Evolutionary conservation across 1,140 invertebrate genomes (phyloP), one percentile per base, ranked within the genome.

Genomic region (Anastrepha ludens): DNA sequence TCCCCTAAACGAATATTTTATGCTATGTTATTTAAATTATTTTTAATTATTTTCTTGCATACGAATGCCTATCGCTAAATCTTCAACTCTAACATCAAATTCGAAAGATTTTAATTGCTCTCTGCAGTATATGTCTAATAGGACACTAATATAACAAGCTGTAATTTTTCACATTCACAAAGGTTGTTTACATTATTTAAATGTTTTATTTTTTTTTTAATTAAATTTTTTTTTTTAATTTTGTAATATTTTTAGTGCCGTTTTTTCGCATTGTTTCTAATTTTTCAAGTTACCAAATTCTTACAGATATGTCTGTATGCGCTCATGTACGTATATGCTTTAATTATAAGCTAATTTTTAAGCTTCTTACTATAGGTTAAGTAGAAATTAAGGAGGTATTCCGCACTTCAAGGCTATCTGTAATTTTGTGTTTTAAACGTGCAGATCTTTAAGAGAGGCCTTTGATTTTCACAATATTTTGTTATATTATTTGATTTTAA

Each of bases 381-480:
- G 17, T 81, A 20, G 15, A 9, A n/a, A n/a, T 11, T 20, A 81
- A 81, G 47, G 44, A 20, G 41, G 41, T n/a, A 74, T 15, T 0
- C 39, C 15, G 41, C 6, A 11, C 9, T 29, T 13, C 65, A 29
- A 41, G 4, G 17, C 8, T 55, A 55, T 81, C 29, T 50, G 15
- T 81, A 81, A 81, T 41, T 20, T 11, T 17, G 74, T 81, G 11
- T 47, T 81, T 81, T 55, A 81, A 81, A 81, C 4, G 47, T 81
- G 74, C 74, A 81, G 74, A 55, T 81, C 74, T 29, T 74, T 9
- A 20, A 55, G 29, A 29, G 29, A 29, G 29, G 29, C 29, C 29
- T 29, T 29, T 29, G 29, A 29, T 29, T 29, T 29, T 29, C 29
- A 29, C 29, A 29, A 29, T 29, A 29, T 29, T 29, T 29, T 29